phyloP scores from a whole-genome alignment of 1,140 invertebrate species.

The Aricia agestis region DNA sequence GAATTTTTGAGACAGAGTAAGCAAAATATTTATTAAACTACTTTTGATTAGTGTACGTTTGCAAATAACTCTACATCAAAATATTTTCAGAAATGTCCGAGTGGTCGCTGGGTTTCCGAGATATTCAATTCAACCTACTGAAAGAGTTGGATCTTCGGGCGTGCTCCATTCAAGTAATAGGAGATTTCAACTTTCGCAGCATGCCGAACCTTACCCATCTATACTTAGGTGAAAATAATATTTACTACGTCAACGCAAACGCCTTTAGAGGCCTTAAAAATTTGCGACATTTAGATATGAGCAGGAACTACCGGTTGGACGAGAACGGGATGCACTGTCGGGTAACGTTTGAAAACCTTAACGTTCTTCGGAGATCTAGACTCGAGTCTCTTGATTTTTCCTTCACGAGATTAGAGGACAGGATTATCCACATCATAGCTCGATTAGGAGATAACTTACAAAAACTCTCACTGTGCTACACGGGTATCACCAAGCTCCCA shows the following conservation, averaged over 20 bases:
- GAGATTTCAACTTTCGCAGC: constrained; percentile 55
- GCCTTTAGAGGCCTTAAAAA: constrained; percentile 57
- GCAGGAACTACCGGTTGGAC: constrained; percentile 60
- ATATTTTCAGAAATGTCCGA: constrained; percentile 34
- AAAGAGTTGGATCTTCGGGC: constrained; percentile 76
- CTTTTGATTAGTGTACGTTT: background rate
- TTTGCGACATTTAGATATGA: constrained; percentile 74
- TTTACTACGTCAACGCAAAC: constrained; percentile 54
- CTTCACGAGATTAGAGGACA: constrained; percentile 58
- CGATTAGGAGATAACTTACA: constrained; percentile 54
- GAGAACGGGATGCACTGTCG: constrained; percentile 41
- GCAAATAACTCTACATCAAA: background rate
- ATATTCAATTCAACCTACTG: constrained; percentile 42
- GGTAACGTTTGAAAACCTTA: constrained; percentile 35
- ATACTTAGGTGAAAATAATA: constrained; percentile 75
- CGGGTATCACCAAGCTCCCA: constrained; percentile 50
- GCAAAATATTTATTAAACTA: background rate
- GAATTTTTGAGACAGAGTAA: constrained; percentile 19
- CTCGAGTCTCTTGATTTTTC: constrained; percentile 74
- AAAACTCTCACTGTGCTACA: constrained; percentile 75
- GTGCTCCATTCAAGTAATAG: constrained; percentile 71
- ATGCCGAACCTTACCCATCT: constrained; percentile 65
- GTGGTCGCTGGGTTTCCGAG: constrained; percentile 46
- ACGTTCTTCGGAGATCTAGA: constrained; percentile 55
- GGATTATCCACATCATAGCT: constrained; percentile 53